phyloP scores from a whole-genome alignment of 2,888 invertebrate species.

The Catotricha subobsoleta region DNA sequence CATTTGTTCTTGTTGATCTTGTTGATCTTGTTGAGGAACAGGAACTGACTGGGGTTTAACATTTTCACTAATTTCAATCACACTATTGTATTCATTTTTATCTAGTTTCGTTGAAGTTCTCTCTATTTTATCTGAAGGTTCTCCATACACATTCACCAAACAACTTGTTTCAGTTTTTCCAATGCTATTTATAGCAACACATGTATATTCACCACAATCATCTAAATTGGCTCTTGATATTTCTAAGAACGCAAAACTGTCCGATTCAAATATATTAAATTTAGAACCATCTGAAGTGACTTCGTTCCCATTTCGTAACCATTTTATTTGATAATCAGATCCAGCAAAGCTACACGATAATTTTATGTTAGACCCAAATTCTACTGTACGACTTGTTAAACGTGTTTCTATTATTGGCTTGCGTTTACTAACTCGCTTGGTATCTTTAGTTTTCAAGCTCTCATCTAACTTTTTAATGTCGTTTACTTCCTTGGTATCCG shows the following conservation, averaged over 20 bases:
- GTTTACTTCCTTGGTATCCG: no score
- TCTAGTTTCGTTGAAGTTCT: no score
- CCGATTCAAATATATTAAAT: conserved; percentile 33
- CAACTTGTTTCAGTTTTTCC: conserved; percentile 29
- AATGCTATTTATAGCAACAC: conserved; percentile 49
- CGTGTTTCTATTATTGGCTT: conserved; percentile 34
- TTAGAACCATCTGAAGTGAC: conserved; percentile 22
- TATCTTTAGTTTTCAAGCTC: no score
- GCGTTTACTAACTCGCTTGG: not conserved
- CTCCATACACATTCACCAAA: conserved; percentile 15
- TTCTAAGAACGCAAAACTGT: conserved; percentile 48
- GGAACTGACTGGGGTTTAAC: no score
- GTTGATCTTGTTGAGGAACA: no score
- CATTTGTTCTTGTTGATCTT: no score
- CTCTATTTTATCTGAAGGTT: not conserved
- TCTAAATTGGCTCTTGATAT: conserved; percentile 43
- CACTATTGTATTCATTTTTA: no score
- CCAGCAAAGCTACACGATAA: conserved; percentile 61
- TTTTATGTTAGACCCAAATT: conserved; percentile 54
- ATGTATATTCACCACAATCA: conserved; percentile 68
- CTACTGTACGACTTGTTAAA: conserved; percentile 56
- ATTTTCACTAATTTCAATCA: no score
- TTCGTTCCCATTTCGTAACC: conserved; percentile 51
- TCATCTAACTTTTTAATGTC: no score
- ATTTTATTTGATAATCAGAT: conserved; percentile 46